phyloP scores from a whole-genome alignment of 2,113 vertebrate species.

The Vireo altiloquus region DNA sequence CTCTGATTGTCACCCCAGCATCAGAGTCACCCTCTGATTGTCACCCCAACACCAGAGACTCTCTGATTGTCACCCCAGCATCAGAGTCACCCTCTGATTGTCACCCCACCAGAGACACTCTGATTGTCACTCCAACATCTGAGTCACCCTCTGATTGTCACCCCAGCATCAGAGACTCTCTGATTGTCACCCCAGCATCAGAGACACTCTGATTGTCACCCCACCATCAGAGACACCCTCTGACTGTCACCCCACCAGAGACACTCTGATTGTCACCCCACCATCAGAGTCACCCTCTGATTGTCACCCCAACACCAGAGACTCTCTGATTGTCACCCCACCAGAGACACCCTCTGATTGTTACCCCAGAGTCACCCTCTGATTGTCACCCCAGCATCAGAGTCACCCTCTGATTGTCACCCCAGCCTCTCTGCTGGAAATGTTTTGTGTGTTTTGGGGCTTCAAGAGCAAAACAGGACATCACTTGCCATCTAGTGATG shows the following conservation, averaged over 20 bases:
- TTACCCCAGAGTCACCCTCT: too few species aligned
- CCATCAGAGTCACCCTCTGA: background rate
- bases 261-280: background rate
- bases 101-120: too few species aligned
- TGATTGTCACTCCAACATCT: too few species aligned
- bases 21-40: background rate
- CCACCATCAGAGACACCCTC: background rate
- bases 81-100: background rate
- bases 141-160: background rate
- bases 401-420: background rate
- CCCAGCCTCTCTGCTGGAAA: background rate
- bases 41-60: background rate
- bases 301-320: background rate
- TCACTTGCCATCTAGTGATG: background rate
- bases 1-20: background rate
- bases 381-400: background rate
- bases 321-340: background rate
- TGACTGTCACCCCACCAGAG: background rate
- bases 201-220: background rate
- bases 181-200: background rate
- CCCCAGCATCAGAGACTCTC: background rate
- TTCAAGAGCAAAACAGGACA: background rate
- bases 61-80: background rate
- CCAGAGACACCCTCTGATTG: background rate
- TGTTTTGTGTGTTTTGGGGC: background rate